These are phyloP conservation scores for Cataglyphis albicans DNA, from an alignment of 2,888 invertebrate genomes.

Conservation along the genomic window DNA sequence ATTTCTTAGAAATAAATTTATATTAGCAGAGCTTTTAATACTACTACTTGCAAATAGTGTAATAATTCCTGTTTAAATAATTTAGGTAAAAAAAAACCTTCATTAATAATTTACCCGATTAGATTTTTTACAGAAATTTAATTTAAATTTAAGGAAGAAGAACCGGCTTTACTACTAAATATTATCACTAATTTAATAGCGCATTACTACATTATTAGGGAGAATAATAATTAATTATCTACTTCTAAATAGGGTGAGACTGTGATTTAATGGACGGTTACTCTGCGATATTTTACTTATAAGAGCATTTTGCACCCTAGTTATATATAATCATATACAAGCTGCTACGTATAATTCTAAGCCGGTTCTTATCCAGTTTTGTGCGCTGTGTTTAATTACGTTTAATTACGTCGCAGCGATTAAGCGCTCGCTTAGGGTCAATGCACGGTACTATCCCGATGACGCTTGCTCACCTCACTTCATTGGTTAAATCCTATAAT, in stretches of 20 bases:
- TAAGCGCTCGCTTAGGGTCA: slow-evolving; percentile 67
- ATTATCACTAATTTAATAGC: slow-evolving; percentile 18
- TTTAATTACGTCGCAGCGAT: slow-evolving; percentile 42
- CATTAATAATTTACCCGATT: slow-evolving; percentile 12
- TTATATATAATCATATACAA: not conserved
- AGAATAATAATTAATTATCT: not conserved
- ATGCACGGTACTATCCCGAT: slow-evolving; percentile 77
- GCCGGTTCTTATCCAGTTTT: slow-evolving; percentile 30
- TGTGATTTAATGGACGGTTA: not conserved
- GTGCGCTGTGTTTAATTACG: slow-evolving; percentile 26
- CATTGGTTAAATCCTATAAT: slow-evolving; percentile 75
- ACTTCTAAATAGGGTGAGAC: not conserved
- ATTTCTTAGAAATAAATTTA: not conserved
- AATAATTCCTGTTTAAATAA: slow-evolving; percentile 1
- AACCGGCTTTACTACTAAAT: not conserved
- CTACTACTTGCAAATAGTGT: not conserved
- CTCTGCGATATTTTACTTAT: not conserved
- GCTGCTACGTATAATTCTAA: slow-evolving; percentile 41
- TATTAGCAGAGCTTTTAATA: not conserved
- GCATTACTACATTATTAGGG: slow-evolving; percentile 9
- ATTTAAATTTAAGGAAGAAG: not conserved
- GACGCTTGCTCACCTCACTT: slow-evolving; percentile 59
- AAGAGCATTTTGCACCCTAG: slow-evolving; percentile 3
- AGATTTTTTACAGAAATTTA: not conserved
- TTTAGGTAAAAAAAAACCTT: not conserved